Conservation (phyloP, 2,888 invertebrate species). For the Perithous albicinctus region DNA sequence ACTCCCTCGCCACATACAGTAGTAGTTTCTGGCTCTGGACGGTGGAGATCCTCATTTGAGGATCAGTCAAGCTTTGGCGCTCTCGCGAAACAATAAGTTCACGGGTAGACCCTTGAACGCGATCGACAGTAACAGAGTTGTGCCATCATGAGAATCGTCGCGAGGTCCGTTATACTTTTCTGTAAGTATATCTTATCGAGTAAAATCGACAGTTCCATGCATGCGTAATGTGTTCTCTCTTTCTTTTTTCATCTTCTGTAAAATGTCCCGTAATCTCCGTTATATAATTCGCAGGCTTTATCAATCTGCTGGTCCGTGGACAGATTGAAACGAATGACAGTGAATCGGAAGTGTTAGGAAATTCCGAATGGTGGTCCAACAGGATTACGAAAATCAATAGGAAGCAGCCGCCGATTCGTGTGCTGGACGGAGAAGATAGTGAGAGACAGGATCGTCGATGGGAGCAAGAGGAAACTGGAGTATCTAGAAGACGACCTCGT, state of each 20-base stretch:
- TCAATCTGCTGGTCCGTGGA: slow-evolving; percentile 55
- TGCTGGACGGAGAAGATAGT: slow-evolving; percentile 55
- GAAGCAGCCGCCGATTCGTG: slow-evolving; percentile 12
- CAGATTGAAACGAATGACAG: slow-evolving; percentile 51
- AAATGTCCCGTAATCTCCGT: slow-evolving; percentile 1
- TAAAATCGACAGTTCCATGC: slow-evolving; percentile 14
- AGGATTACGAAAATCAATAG: slow-evolving; percentile 60
- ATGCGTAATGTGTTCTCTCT: neutral
- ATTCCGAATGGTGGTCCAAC: slow-evolving; percentile 60
- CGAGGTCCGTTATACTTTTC: slow-evolving; percentile 61
- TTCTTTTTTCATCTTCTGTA: neutral
- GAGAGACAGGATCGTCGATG: slow-evolving; percentile 36
- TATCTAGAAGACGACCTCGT: slow-evolving; percentile 57
- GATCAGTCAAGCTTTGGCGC: slow-evolving; percentile 62
- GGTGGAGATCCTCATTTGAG: slow-evolving; percentile 56
- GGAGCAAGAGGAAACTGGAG: slow-evolving; percentile 38
- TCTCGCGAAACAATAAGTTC: slow-evolving; percentile 60
- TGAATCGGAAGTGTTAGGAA: slow-evolving; percentile 52
- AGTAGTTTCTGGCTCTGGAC: slow-evolving; percentile 50
- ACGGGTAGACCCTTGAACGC: slow-evolving; percentile 50
- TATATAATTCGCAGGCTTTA: slow-evolving; percentile 55
- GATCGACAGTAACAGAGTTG: slow-evolving; percentile 19
- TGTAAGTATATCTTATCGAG: slow-evolving; percentile 63
- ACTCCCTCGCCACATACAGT: slow-evolving; percentile 31
- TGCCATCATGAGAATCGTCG: slow-evolving; percentile 66